phyloP scores from a whole-genome alignment of 2,797 vertebrate species.

The Columba guinea region DNA sequence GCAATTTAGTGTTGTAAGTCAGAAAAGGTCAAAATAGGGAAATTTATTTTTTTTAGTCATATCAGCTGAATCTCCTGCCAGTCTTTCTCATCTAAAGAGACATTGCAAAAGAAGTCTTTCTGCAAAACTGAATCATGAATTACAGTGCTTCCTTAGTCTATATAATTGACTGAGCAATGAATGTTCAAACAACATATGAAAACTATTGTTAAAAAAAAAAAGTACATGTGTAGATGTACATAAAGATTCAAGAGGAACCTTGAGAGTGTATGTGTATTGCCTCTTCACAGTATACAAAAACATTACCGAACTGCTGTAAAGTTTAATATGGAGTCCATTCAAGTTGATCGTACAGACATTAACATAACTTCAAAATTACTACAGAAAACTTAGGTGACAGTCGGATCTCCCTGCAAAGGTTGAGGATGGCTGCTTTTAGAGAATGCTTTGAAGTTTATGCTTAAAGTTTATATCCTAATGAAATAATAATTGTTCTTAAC shows the following conservation, averaged over 20 bases:
- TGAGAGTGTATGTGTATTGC: not conserved
- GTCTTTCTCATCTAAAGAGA: not conserved
- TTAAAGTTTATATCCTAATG: not conserved
- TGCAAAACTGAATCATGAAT: not conserved
- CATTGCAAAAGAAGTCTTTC: not conserved
- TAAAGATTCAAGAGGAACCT: not conserved
- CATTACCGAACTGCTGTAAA: not conserved
- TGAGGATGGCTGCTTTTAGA: not conserved
- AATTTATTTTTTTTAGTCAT: not conserved
- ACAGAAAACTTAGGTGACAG: not conserved
- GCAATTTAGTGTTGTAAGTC: not conserved
- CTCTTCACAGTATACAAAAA: not conserved
- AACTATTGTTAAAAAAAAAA: not conserved
- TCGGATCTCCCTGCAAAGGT: not conserved
- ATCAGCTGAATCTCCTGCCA: not conserved
- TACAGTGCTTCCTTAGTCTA: fast-evolving
- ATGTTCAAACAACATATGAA: not conserved
- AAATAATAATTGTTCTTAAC: not conserved
- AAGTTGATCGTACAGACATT: not conserved
- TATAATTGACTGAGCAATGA: not conserved
- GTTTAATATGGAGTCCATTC: not conserved
- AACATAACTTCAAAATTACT: not conserved
- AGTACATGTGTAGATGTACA: not conserved
- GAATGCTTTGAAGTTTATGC: not conserved
- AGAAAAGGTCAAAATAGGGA: not conserved